Conservation (phyloP, 1,140 invertebrate species). For the Tribolium madens region DNA sequence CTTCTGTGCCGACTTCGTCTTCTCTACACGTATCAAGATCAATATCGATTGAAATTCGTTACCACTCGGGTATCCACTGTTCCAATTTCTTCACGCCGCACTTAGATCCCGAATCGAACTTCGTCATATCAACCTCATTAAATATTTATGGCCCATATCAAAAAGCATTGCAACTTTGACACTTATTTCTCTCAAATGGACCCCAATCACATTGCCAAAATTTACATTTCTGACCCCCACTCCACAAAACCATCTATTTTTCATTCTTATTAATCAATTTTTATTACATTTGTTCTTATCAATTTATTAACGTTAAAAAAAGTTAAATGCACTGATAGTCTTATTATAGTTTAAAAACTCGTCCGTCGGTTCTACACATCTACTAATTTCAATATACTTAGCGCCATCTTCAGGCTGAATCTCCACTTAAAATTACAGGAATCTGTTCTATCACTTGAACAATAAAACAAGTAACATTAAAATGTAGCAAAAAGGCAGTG, state of each 20-base stretch:
- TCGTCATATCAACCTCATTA: not conserved
- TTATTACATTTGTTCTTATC: too few relatives aligned
- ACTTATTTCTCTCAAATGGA: not conserved
- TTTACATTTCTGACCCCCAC: not conserved
- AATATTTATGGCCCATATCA: conserved; percentile 1
- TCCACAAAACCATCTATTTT: not conserved
- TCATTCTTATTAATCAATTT: not conserved
- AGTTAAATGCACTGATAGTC: too few relatives aligned
- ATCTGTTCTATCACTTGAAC: not conserved
- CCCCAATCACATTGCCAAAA: not conserved
- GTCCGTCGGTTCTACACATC: too few relatives aligned
- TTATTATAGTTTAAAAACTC: too few relatives aligned
- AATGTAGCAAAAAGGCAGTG: too few relatives aligned
- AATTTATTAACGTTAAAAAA: too few relatives aligned
- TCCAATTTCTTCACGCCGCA: conserved; percentile 33
- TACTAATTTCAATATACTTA: not conserved
- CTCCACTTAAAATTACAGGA: not conserved
- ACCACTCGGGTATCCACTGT: conserved; percentile 24
- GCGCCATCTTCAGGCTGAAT: not conserved
- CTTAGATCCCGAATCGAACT: conserved; percentile 22
- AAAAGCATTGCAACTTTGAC: not conserved
- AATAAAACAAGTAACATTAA: not conserved
- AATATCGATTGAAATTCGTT: conserved; percentile 51
- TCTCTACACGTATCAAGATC: conserved; percentile 46
- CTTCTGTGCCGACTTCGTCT: conserved; percentile 40